Conservation (phyloP, 1,140 invertebrate genomes). For the Drosophila auraria region DNA sequence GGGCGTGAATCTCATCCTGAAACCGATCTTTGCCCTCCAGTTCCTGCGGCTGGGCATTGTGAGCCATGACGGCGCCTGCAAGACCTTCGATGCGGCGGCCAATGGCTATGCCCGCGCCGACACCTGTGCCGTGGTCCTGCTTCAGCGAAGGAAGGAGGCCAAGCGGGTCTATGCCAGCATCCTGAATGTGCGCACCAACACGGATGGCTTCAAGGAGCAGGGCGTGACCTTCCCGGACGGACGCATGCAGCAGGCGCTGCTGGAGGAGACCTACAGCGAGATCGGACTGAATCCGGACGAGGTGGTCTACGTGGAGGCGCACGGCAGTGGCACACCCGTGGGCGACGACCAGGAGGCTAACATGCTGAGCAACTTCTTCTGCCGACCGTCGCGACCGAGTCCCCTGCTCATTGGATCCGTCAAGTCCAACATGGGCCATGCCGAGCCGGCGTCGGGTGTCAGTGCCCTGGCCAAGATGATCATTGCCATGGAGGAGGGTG, state of each 20-base stretch:
- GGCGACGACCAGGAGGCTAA: slow-evolving; percentile 99
- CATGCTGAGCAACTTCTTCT: slow-evolving; percentile 96
- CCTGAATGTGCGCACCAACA: slow-evolving; percentile 94
- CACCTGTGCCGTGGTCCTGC: slow-evolving; percentile 91
- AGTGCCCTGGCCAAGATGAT: slow-evolving; percentile 95
- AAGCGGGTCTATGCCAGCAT: slow-evolving; percentile 94
- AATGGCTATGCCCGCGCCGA: slow-evolving; percentile 97
- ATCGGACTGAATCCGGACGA: slow-evolving; percentile 91
- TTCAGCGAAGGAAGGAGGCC: slow-evolving; percentile 92
- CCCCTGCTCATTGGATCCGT: slow-evolving; percentile 97
- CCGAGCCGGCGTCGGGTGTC: slow-evolving; percentile 96
- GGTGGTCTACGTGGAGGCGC: slow-evolving; percentile 96
- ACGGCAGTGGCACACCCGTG: slow-evolving; percentile 98
- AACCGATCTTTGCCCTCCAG: slow-evolving; percentile 94
- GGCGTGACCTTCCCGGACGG: slow-evolving; percentile 97
- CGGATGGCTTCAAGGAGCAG: slow-evolving; percentile 94
- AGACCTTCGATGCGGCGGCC: slow-evolving; percentile 95
- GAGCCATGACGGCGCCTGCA: slow-evolving; percentile 94
- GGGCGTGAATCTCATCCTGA: slow-evolving; percentile 93
- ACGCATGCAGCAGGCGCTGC: slow-evolving; percentile 92
- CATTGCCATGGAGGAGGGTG: slow-evolving; percentile 94
- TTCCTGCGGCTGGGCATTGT: slow-evolving; percentile 97
- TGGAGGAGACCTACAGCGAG: slow-evolving; percentile 94
- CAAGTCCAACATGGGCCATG: slow-evolving; percentile 99
- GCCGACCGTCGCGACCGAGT: slow-evolving; percentile 89